Evolutionary conservation across 2,113 vertebrate genomes (phyloP).

Genomic region (Psilopsiagon aymara): DNA sequence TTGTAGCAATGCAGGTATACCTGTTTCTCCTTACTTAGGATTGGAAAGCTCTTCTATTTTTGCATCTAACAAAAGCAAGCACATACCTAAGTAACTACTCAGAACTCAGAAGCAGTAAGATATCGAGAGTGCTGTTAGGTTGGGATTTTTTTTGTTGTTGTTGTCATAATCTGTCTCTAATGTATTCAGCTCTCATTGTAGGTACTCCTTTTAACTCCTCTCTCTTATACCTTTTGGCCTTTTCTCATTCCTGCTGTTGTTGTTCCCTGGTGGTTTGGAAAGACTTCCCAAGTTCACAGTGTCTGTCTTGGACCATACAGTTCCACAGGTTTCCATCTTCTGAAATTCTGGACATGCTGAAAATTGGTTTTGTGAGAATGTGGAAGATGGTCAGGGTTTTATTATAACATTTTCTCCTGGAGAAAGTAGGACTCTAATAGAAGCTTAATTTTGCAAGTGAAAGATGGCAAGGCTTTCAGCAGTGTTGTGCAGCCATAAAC

Average conservation of each 20-base stretch:
- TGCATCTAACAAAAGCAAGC: not conserved
- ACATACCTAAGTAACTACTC: not conserved
- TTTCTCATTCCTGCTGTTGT: not conserved
- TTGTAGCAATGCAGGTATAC: slow-evolving; percentile 78
- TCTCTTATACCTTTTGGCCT: not conserved
- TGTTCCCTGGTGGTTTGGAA: not conserved
- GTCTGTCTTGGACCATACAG: not conserved
- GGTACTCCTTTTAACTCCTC: not conserved
- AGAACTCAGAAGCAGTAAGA: not conserved
- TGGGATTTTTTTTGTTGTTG: not conserved
- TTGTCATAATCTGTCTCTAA: not conserved
- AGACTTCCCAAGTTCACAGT: not conserved
- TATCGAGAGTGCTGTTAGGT: not conserved
- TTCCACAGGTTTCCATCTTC: not conserved
- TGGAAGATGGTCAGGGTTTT: not conserved
- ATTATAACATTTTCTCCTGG: not conserved
- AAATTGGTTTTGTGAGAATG: not conserved
- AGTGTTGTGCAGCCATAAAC: not conserved
- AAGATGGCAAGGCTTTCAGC: not conserved
- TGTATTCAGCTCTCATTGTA: not conserved
- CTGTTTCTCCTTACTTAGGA: not conserved
- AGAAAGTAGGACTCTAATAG: not conserved
- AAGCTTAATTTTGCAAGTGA: not conserved
- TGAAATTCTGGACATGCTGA: not conserved
- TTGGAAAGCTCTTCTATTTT: not conserved